phyloP scores from a whole-genome alignment of 2,113 vertebrate genomes.

The Circaetus gallicus region DNA sequence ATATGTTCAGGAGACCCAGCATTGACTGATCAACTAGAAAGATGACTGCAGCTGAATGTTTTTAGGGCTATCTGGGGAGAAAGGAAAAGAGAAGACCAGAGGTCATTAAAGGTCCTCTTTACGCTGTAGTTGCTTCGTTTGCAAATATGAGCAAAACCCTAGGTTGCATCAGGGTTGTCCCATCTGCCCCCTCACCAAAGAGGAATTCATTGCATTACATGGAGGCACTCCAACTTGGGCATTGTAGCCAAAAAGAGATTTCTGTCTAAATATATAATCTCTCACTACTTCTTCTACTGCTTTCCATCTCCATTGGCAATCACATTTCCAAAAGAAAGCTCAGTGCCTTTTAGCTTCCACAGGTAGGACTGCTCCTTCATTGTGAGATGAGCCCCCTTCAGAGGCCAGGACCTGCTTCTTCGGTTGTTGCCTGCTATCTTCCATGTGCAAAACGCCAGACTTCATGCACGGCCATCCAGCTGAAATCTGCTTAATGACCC shows the following conservation, averaged over 20 bases:
- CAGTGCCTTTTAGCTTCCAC: not conserved
- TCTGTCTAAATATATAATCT: conserved; percentile 27
- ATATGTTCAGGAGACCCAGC: not conserved
- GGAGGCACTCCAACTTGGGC: conserved; percentile 17
- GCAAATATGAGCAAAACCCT: not conserved
- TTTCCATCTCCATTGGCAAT: not conserved
- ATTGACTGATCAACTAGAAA: not conserved
- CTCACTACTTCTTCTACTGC: not conserved
- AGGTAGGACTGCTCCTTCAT: not conserved
- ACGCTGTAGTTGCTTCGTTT: not conserved
- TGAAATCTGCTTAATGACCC: conserved; percentile 26
- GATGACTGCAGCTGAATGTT: not conserved
- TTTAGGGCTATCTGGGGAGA: not conserved
- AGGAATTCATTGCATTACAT: not conserved
- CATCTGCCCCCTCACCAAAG: not conserved
- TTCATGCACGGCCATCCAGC: not conserved
- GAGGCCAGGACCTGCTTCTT: not conserved
- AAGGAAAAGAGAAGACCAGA: not conserved
- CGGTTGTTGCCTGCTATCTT: not conserved
- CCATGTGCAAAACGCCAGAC: not conserved
- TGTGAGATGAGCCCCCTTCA: not conserved
- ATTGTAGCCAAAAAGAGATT: conserved; percentile 15
- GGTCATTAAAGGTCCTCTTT: not conserved
- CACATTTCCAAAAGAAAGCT: not conserved
- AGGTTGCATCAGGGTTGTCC: not conserved